Percentiles rank a stretch among this genome's conserved stretches.
Evolutionary conservation across 2,797 vertebrate genomes (phyloP).

Genomic region (Euthynnus affinis): DNA sequence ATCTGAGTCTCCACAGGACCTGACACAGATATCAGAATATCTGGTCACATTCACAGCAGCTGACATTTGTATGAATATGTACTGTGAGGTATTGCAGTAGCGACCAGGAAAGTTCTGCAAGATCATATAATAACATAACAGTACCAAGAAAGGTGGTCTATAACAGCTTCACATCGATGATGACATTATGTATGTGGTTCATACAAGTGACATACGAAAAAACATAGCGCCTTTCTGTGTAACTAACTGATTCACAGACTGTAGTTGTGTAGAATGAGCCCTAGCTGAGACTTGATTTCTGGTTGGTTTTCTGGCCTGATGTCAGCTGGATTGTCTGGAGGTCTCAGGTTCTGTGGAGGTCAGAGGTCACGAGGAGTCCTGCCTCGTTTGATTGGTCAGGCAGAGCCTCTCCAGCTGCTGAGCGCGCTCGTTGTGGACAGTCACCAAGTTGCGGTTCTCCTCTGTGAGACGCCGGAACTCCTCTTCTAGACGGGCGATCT

Average conservation of each 20-base stretch:
- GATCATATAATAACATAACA: constrained; percentile 48
- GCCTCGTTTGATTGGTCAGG: constrained; percentile 89
- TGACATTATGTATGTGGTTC: constrained; percentile 49
- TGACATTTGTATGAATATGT: constrained; percentile 25
- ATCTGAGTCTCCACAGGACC: constrained; percentile 62
- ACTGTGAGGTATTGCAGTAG: constrained; percentile 18
- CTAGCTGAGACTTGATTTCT: constrained; percentile 46
- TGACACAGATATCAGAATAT: constrained; percentile 53
- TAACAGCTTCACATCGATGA: constrained; percentile 48
- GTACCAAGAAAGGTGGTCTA: constrained; percentile 28
- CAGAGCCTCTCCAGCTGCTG: constrained; percentile 94
- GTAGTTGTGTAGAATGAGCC: constrained; percentile 26
- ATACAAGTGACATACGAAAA: constrained; percentile 46
- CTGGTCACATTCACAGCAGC: constrained; percentile 51
- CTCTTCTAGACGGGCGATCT: constrained; percentile 91
- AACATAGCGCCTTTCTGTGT: constrained; percentile 50
- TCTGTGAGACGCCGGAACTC: constrained; percentile 93
- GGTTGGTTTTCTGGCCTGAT: constrained; percentile 35
- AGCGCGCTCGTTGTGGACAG: constrained; percentile 91
- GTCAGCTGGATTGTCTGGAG: constrained; percentile 49
- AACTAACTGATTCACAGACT: constrained; percentile 69
- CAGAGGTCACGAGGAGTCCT: constrained; percentile 92
- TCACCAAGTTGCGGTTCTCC: constrained; percentile 93
- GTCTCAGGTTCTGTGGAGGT: constrained; percentile 68
- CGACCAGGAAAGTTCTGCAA: constrained; percentile 38